Conservation (phyloP, 2,888 invertebrate genomes). For the Deilephila elpenor region DNA sequence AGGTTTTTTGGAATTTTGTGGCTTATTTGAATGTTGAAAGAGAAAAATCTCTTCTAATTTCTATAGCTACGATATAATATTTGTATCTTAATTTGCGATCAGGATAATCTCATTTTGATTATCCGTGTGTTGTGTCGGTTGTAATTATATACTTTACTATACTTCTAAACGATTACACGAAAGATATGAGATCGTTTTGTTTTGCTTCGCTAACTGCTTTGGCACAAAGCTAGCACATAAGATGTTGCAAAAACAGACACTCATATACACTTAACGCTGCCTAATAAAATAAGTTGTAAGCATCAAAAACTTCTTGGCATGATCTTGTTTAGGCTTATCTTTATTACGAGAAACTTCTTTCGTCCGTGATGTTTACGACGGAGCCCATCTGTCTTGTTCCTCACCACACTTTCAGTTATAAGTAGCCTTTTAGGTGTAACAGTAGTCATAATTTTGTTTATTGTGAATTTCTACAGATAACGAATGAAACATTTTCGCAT, state of each 20-base stretch:
- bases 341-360: conserved; percentile 28
- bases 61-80: too few species aligned
- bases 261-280: conserved; percentile 20
- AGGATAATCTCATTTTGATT: too few species aligned
- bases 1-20: too few species aligned
- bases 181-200: neutral
- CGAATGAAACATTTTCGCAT: too few species aligned
- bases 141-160: neutral
- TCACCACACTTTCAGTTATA: conserved; percentile 9
- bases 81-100: too few species aligned
- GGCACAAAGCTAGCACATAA: neutral
- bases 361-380: conserved; percentile 9
- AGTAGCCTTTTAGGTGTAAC: neutral
- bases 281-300: conserved; percentile 26
- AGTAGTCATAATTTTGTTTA: neutral
- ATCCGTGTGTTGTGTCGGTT: too few species aligned
- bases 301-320: conserved; percentile 27
- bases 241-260: conserved; percentile 8
- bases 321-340: conserved; percentile 25
- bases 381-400: conserved; percentile 21
- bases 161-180: neutral
- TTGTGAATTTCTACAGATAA: neutral
- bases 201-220: conserved; percentile 3
- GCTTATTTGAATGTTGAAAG: too few species aligned
- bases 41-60: too few species aligned